Evolutionary conservation across 2,797 vertebrate species (phyloP), one percentile per base, ranked within the genome.

Genomic region (Picus viridis): DNA sequence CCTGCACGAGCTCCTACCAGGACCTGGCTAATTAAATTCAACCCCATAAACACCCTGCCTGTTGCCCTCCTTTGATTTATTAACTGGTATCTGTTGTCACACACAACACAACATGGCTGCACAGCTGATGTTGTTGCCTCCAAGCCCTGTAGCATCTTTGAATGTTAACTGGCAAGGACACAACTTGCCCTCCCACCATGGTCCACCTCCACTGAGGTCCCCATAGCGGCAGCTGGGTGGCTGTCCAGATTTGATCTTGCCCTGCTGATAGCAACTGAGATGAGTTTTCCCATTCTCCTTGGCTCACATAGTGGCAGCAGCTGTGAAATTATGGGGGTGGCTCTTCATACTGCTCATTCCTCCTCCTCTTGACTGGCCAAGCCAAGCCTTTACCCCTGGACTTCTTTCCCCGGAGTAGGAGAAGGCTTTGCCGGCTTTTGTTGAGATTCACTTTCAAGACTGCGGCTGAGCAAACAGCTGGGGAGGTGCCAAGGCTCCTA

Each of bases 291-390:
- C 47, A 2, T 51, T 78, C 57, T 56, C 27, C 47, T 3, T 27
- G 39, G 7, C 39, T 61, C 2, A 0, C 36, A 4, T 0, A 41
- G 69, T 1, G 36, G 30, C 59, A 63, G 59, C 3, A 4, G 32
- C 75, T 67, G 3, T 2, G 17, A 30, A n/a, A 19, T 11, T 41
- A 59, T 0, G 0, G 27, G 36, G 36, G 14, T 0, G 0, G 6
- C 10, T 34, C 41, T 62, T 58, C 26, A 1, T 4, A 7, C 9
- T 2, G 30, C 27, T 16, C 65, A 53, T 39, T 51, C 3, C 17
- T 64, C 51, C 43, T 77, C 3, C 62, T 57, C 76, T 39, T 9
- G 4, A 5, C 7, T 11, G 45, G 77, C 32, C 34, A 11, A 82
- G 7, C 8, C 68, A 57, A 71, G 12, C 8, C 32, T 73, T 51